phyloP scores from a whole-genome alignment of 2,888 invertebrate genomes.

The Erebia ligea region DNA sequence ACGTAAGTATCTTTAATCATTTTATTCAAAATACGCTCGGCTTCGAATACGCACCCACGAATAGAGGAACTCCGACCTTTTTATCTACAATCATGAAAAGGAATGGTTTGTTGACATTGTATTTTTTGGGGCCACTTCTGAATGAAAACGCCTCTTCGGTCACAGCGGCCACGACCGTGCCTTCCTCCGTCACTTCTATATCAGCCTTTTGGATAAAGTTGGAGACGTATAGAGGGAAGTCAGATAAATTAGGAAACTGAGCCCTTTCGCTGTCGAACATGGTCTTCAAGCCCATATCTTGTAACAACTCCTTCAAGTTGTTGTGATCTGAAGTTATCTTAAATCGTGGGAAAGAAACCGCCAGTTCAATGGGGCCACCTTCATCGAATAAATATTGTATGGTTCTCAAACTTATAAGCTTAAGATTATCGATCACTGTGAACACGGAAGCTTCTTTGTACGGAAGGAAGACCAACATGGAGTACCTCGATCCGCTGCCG shows the following conservation, averaged over 20 bases:
- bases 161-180: conserved; percentile 58
- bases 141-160: conserved; percentile 50
- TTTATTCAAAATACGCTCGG: conserved; percentile 54
- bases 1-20: neutral
- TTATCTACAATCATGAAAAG: conserved; percentile 72
- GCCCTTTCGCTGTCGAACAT: conserved; percentile 60
- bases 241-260: conserved; percentile 58
- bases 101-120: conserved; percentile 66
- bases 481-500: conserved; percentile 66
- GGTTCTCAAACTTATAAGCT: conserved; percentile 65
- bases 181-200: conserved; percentile 70
- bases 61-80: conserved; percentile 56
- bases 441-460: conserved; percentile 63
- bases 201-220: conserved; percentile 70
- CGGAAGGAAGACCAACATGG: conserved; percentile 86
- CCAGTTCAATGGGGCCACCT: conserved; percentile 66
- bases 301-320: conserved; percentile 70
- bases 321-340: conserved; percentile 75
- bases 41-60: conserved; percentile 70
- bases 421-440: conserved; percentile 76
- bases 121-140: conserved; percentile 50
- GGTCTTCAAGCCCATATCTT: conserved; percentile 65
- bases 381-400: conserved; percentile 70
- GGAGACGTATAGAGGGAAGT: conserved; percentile 54
- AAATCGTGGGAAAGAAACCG: conserved; percentile 84